These are phyloP conservation scores for Halictus quadricinctus DNA, from an alignment of 2,888 invertebrate genomes.

Conservation along the genomic window DNA sequence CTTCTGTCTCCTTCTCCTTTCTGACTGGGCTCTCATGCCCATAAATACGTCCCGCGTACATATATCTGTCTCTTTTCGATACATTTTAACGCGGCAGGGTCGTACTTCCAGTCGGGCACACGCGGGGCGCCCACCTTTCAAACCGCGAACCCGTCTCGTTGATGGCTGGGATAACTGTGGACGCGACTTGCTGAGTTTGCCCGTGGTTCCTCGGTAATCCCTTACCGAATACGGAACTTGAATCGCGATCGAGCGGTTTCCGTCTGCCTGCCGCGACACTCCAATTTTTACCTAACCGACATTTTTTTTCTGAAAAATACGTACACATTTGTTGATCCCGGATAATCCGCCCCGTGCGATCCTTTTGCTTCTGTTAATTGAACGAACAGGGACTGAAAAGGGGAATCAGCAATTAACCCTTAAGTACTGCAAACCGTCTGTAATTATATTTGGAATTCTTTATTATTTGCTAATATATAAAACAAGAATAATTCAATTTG, in stretches of 20 bases:
- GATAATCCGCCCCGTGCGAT: neutral
- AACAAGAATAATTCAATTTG: too few relatives aligned
- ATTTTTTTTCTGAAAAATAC: neutral
- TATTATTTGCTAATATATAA: too few relatives aligned
- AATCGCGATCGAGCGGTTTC: neutral
- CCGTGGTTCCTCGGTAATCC: conserved; percentile 1
- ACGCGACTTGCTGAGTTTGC: conserved; percentile 30
- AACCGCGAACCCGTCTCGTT: conserved; percentile 52
- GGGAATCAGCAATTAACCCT: too few relatives aligned
- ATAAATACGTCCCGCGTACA: conserved; percentile 73
- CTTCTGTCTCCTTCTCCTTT: conserved; percentile 67
- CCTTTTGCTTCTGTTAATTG: too few relatives aligned
- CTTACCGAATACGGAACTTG: conserved; percentile 28
- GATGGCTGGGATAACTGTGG: conserved; percentile 52
- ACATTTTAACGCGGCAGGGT: conserved; percentile 74
- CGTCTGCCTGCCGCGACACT: neutral
- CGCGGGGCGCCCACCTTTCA: conserved; percentile 61
- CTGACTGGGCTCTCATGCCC: conserved; percentile 69
- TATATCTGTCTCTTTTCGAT: conserved; percentile 73
- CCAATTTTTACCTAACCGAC: neutral
- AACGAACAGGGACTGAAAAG: too few relatives aligned
- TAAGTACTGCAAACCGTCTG: too few relatives aligned
- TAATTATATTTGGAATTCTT: too few relatives aligned
- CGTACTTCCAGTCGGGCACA: conserved; percentile 41
- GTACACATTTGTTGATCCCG: neutral